phyloP scores from a whole-genome alignment of 2,888 invertebrate species.

The Tipula helvola region DNA sequence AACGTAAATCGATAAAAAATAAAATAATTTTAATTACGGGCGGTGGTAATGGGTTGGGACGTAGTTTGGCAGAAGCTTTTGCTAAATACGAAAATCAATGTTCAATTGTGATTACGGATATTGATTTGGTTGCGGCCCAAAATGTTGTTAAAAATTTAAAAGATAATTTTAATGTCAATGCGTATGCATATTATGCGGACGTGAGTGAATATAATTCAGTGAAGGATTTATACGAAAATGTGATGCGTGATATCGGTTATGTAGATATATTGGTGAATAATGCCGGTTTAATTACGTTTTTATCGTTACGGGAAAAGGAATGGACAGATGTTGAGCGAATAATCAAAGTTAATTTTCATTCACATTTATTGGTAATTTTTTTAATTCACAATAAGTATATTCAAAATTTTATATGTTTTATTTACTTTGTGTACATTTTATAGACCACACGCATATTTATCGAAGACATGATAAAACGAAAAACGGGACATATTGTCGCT shows the following conservation, averaged over 20 bases:
- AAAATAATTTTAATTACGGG: constrained; percentile 16
- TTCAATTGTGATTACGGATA: constrained; percentile 17
- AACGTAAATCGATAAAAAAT: background rate
- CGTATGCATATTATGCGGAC: constrained; percentile 8
- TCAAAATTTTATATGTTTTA: background rate
- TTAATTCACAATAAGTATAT: background rate
- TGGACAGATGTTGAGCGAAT: constrained; percentile 35
- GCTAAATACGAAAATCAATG: constrained; percentile 19
- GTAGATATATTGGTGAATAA: constrained; percentile 38
- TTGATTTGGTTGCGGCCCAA: constrained; percentile 14
- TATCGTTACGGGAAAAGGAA: constrained; percentile 30
- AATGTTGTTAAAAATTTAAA: constrained; percentile 15
- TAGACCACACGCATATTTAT: constrained; percentile 12
- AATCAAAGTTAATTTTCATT: constrained; percentile 35
- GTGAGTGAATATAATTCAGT: constrained; percentile 14
- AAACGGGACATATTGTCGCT: constrained; percentile 12
- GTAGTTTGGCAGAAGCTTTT: constrained; percentile 21
- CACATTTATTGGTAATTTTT: constrained; percentile 29
- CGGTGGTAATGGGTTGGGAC: constrained; percentile 24
- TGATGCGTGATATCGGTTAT: constrained; percentile 24
- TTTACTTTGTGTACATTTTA: background rate
- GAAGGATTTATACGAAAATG: constrained; percentile 9
- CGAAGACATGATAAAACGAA: constrained; percentile 10
- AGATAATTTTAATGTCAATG: background rate
- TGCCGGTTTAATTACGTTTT: constrained; percentile 35